Percentiles rank a stretch among this genome's conserved stretches.
Evolutionary conservation across 2,797 vertebrate genomes (phyloP).

Genomic region (Scyliorhinus canicula): DNA sequence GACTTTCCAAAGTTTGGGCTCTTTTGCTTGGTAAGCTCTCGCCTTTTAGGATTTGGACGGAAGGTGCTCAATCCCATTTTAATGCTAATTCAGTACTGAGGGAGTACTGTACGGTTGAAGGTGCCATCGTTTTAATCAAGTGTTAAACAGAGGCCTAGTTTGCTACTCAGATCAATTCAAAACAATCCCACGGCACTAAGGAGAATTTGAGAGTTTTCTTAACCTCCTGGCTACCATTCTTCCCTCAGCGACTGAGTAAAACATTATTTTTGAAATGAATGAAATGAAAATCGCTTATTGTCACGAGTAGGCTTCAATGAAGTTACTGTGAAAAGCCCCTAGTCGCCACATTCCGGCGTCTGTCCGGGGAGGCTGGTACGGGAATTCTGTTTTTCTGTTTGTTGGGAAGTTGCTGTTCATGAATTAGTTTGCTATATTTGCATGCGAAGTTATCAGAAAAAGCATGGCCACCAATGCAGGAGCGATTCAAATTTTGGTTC

Average conservation of each 20-base stretch:
- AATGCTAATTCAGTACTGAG: not conserved
- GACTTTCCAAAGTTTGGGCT: not conserved
- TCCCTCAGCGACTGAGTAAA: not conserved
- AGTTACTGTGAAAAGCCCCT: too few relatives aligned
- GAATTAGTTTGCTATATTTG: not conserved
- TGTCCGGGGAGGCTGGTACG: too few relatives aligned
- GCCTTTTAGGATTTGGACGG: not conserved
- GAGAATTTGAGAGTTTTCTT: not conserved
- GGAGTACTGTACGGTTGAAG: not conserved
- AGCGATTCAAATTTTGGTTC: too few relatives aligned
- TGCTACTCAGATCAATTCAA: not conserved
- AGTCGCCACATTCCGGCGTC: too few relatives aligned
- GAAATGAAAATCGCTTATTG: too few relatives aligned
- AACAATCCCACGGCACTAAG: not conserved
- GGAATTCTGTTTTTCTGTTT: too few relatives aligned
- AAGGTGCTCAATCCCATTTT: not conserved
- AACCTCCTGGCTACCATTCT: not conserved
- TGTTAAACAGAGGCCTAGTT: not conserved
- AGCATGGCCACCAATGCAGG: too few relatives aligned
- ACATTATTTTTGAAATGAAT: too few relatives aligned
- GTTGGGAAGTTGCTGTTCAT: not conserved
- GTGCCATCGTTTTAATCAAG: not conserved
- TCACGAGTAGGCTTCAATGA: too few relatives aligned
- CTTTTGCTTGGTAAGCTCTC: not conserved
- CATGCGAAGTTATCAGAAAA: not conserved